Percentiles rank a stretch among this genome's conserved stretches.
Evolutionary conservation across 2,113 vertebrate genomes (phyloP).

Genomic region (Amia ocellicauda): DNA sequence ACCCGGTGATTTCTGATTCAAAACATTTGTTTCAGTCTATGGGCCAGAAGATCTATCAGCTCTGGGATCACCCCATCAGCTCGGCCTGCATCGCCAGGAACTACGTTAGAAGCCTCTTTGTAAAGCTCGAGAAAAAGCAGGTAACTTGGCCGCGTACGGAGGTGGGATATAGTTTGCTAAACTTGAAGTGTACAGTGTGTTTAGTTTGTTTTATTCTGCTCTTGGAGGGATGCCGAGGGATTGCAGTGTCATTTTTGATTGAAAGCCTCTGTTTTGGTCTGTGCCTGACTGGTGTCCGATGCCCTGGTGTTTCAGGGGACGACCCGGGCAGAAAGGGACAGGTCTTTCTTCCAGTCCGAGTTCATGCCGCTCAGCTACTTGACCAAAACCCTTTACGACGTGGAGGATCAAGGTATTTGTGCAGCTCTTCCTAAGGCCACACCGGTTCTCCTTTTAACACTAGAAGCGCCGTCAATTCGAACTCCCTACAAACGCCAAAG

Average conservation of each 20-base stretch:
- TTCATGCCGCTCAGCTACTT: constrained; percentile 90
- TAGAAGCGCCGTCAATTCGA: too few species aligned
- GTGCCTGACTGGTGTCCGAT: too few species aligned
- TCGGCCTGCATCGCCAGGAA: constrained; percentile 77
- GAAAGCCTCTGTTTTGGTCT: constrained; percentile 3
- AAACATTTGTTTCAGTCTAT: constrained; percentile 58
- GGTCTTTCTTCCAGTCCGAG: constrained; percentile 56
- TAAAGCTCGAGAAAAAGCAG: constrained; percentile 66
- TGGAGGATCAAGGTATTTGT: constrained; percentile 74
- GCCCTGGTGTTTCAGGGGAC: constrained; percentile 61
- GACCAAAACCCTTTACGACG: constrained; percentile 68
- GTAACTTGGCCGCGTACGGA: constrained; percentile 44
- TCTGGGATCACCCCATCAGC: constrained; percentile 85
- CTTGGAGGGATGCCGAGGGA: too few species aligned
- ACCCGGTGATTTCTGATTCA: constrained; percentile 23
- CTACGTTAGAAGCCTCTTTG: constrained; percentile 71
- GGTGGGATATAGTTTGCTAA: too few species aligned
- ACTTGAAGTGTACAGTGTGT: too few species aligned
- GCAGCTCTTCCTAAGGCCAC: neutral
- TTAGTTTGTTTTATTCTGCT: too few species aligned
- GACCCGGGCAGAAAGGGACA: constrained; percentile 54
- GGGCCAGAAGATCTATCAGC: constrained; percentile 69
- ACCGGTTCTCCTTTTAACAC: too few species aligned
- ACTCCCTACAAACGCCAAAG: too few species aligned
- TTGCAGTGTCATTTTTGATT: too few species aligned